Base-by-base conservation (phyloP, 2,113 vertebrate genomes). In the Sylvicapra grimmia region DNA sequence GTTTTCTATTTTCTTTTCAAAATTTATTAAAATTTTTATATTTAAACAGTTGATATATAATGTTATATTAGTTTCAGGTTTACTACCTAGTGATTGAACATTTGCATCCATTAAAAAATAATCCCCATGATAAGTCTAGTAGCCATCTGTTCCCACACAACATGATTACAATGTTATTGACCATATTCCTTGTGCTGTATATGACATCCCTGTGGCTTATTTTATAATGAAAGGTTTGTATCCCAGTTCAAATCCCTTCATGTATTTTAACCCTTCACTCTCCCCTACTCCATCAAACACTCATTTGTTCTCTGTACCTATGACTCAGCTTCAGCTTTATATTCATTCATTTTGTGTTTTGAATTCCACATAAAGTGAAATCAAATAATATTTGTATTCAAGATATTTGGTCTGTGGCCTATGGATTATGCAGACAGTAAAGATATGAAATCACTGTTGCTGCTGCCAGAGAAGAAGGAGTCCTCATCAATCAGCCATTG, bases 351-450 rank as follows among this genome's bases (percentile, higher is more conserved):
- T 51, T 79, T 80, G 27, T 2, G 0, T 80, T 49, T 49, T 31
- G 44, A 47, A 80, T 49, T 80, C 15, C 77, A 49, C 44, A 80
- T 49, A 31, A 80, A 80, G 27, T 51, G 14, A 80, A 80, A 80
- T 49, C 77, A 49, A 49, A 49, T 8, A 80, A 47, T 49, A 80
- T 31, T 80, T 49, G 15, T 31, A 3, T 40, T 40, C 97, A 99
- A 99, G 99, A 99, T 99, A 98, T 99, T 99, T 98, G 99, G 99
- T 98, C 99, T 99, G 97, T 99, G 98, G 95, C 99, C 99, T 89
- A 99, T 99, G 97, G 99, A 99, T 98, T 99, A 98, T 89, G 98
- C 99, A 6, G 98, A 97, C 85, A 99, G 98, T 96, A 98, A 98
- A 94, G 99, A 99, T 98, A 99, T 99, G 99, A 99, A 99, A 96